Conservation (phyloP, 1,140 invertebrate species). For the Macrostomum lignano region DNA sequence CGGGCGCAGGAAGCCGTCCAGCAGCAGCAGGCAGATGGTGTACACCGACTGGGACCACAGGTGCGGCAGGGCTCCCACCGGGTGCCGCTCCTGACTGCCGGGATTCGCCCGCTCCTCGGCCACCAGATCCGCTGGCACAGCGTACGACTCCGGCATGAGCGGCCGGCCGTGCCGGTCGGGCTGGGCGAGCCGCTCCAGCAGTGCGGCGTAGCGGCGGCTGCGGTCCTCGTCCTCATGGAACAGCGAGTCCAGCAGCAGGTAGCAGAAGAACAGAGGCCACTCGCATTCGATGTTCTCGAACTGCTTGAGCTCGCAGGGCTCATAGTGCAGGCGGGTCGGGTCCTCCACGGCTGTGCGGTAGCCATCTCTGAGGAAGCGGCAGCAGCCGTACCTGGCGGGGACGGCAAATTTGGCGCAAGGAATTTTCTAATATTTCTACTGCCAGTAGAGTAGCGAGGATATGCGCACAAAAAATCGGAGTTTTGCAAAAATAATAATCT, state of each 20-base stretch:
- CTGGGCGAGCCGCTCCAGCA: no score
- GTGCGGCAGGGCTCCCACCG: conserved; percentile 66
- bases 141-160: conserved; percentile 82
- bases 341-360: conserved; percentile 85
- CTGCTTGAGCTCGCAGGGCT: conserved; percentile 80
- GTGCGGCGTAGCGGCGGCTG: no score
- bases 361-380: conserved; percentile 77
- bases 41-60: conserved; percentile 93
- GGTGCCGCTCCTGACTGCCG: conserved; percentile 46
- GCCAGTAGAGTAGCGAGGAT: no score
- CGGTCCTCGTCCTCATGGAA: conserved; percentile 40
- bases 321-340: conserved; percentile 66
- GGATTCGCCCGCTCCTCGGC: conserved; percentile 6
- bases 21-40: conserved; percentile 64
- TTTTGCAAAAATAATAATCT: no score
- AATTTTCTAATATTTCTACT: no score
- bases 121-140: conserved; percentile 42
- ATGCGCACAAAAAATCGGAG: no score
- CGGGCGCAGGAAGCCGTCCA: conserved; percentile 55
- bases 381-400: conserved; percentile 81
- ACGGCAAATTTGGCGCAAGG: no score
- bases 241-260: conserved; percentile 65
- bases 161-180: no score
- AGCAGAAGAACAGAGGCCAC: conserved; percentile 94
- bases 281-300: conserved; percentile 99